Conservation (phyloP, 2,888 invertebrate species). For the Chrysomela aeneicollis region DNA sequence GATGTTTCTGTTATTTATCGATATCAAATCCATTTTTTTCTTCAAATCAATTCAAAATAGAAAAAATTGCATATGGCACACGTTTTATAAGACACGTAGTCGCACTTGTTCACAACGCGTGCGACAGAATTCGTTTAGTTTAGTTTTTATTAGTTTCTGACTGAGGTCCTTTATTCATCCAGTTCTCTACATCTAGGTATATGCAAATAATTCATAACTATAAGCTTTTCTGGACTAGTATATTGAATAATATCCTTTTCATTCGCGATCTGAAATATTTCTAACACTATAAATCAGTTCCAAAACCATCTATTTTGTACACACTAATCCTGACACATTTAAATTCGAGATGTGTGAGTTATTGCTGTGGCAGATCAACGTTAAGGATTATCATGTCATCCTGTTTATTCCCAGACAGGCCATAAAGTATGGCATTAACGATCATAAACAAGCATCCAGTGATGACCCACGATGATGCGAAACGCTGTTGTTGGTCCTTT, state of each 20-base stretch:
- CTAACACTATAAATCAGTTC: conserved; percentile 22
- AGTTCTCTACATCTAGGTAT: too few species aligned
- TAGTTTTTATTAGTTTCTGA: too few species aligned
- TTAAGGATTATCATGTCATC: conserved; percentile 52
- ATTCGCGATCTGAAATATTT: neutral
- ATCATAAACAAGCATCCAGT: conserved; percentile 18
- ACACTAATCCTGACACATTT: conserved; percentile 33
- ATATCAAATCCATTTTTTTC: too few species aligned
- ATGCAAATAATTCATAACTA: too few species aligned
- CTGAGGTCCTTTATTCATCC: too few species aligned
- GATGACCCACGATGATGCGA: neutral
- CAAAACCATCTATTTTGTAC: conserved; percentile 26
- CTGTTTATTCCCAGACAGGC: conserved; percentile 50
- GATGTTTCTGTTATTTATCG: too few species aligned
- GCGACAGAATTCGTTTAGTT: too few species aligned
- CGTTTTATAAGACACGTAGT: too few species aligned
- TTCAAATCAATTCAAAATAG: too few species aligned
- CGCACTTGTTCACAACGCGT: too few species aligned
- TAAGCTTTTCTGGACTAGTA: too few species aligned
- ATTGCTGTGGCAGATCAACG: conserved; percentile 42
- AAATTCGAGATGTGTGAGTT: conserved; percentile 36
- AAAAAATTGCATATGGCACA: too few species aligned
- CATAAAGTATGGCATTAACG: conserved; percentile 47
- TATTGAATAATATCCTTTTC: neutral
- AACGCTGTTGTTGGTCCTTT: neutral